Conservation (phyloP, 1,140 invertebrate species). For the Chlorops oryzae region DNA sequence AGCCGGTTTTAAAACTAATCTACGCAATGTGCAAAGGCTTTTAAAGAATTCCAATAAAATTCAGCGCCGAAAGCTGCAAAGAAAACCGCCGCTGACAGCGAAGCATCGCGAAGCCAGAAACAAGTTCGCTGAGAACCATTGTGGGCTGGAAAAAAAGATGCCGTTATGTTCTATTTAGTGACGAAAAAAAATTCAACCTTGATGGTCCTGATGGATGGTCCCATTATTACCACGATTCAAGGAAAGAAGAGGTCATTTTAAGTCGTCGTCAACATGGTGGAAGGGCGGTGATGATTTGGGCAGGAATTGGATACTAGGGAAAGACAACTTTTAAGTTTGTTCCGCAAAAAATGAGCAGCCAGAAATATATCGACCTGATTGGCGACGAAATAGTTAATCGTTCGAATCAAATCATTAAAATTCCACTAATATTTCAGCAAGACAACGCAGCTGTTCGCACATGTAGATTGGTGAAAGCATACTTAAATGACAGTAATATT, state of each 20-base stretch:
- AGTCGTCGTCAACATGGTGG: constrained; percentile 1
- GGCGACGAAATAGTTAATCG: background rate
- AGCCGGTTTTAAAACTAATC: background rate
- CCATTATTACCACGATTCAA: constrained; percentile 1
- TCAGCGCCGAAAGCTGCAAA: background rate
- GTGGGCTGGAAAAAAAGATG: constrained; percentile 1
- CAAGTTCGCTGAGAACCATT: constrained; percentile 2
- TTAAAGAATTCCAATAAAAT: background rate
- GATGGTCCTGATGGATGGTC: too few species aligned
- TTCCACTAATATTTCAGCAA: background rate
- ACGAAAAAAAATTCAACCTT: constrained; percentile 1
- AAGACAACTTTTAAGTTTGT: background rate
- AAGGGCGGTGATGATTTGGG: constrained; percentile 1
- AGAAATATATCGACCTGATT: background rate
- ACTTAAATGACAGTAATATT: background rate
- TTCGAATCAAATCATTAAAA: background rate
- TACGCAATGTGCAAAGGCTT: background rate
- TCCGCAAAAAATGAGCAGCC: background rate
- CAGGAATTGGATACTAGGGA: background rate
- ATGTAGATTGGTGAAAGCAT: background rate
- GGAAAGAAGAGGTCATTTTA: background rate
- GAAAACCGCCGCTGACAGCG: constrained; percentile 5
- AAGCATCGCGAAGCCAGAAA: background rate
- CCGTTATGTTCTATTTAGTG: background rate
- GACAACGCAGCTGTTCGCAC: background rate